Evolutionary conservation across 2,888 invertebrate species (phyloP).

Genomic region (Amphiduros pacificus): DNA sequence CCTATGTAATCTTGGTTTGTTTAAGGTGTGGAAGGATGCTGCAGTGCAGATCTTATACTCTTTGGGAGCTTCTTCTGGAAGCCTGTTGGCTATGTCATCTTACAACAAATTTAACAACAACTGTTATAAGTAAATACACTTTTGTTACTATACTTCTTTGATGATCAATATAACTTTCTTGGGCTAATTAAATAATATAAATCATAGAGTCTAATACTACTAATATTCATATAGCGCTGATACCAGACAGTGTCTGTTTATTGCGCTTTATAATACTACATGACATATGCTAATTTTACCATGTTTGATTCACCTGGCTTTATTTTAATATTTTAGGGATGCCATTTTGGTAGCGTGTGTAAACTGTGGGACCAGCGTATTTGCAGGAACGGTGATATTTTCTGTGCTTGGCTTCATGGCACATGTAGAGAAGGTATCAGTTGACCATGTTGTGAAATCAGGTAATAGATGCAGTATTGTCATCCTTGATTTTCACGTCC

Average conservation of each 20-base stretch:
- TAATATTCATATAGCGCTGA: no score
- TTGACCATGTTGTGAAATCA: not conserved
- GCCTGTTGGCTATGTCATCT: not conserved
- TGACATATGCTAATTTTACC: no score
- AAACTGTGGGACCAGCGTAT: slow-evolving; percentile 1
- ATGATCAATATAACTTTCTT: no score
- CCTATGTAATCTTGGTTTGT: no score
- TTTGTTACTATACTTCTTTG: no score
- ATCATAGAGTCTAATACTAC: no score
- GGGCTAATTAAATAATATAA: no score
- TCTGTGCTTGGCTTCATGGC: slow-evolving; percentile 2
- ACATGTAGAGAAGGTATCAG: not conserved
- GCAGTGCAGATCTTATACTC: not conserved
- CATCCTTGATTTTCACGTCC: no score
- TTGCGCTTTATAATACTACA: no score
- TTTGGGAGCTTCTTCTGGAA: not conserved
- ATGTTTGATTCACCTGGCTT: no score
- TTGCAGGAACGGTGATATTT: not conserved
- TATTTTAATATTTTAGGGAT: not conserved
- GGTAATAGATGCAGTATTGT: no score
- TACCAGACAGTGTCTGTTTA: no score
- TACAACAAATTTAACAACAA: slow-evolving; percentile 1
- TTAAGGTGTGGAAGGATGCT: not conserved
- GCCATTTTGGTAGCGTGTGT: not conserved
- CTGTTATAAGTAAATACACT: not conserved